phyloP scores from a whole-genome alignment of 2,113 vertebrate genomes.

The Baryphthengus martii region DNA sequence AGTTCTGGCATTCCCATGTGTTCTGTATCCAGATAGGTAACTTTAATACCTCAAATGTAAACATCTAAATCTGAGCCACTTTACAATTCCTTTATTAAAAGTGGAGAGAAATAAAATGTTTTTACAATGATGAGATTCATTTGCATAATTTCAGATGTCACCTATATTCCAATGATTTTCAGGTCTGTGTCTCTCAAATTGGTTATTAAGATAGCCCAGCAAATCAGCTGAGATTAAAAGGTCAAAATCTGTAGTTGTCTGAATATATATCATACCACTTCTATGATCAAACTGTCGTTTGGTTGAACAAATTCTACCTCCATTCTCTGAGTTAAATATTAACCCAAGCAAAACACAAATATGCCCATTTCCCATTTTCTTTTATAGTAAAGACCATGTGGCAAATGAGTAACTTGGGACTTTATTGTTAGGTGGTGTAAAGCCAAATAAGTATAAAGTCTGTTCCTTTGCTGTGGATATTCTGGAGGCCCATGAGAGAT shows the following conservation, averaged over 20 bases:
- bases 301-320: neutral
- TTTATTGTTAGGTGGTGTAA: neutral
- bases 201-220: neutral
- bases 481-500: neutral
- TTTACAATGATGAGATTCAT: neutral
- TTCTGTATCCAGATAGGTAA: neutral
- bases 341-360: neutral
- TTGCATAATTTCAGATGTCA: neutral
- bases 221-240: neutral
- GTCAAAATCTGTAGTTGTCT: neutral
- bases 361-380: neutral
- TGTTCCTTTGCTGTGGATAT: neutral
- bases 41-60: neutral
- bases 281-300: neutral
- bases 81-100: neutral
- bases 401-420: neutral
- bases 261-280: neutral
- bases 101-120: neutral
- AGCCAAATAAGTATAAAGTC: neutral
- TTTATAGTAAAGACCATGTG: neutral
- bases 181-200: neutral
- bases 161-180: neutral
- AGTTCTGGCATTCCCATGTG: neutral
- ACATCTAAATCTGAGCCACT: neutral
- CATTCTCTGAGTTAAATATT: neutral